These are phyloP conservation scores for Pseudorasbora parva DNA, from an alignment of 2,113 vertebrate species.

Conservation along the genomic window DNA sequence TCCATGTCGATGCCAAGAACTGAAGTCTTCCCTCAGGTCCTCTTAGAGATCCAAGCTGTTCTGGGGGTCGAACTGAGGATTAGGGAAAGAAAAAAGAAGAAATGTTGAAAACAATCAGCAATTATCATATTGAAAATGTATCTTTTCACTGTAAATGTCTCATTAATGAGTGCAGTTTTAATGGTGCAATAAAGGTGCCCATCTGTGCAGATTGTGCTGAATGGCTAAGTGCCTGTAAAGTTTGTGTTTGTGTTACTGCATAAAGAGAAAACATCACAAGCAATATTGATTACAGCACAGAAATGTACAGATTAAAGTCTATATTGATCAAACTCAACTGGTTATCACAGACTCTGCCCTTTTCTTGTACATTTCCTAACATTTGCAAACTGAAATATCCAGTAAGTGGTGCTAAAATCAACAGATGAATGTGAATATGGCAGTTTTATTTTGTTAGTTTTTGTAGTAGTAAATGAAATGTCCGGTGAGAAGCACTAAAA, in stretches of 20 bases:
- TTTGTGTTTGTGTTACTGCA: neutral
- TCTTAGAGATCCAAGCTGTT: conserved; percentile 7
- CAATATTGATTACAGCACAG: conserved; percentile 1
- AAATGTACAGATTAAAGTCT: neutral
- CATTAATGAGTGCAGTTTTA: conserved; percentile 12
- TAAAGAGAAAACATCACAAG: conserved; percentile 8
- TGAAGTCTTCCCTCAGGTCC: conserved; percentile 12
- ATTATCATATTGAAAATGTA: conserved; percentile 23
- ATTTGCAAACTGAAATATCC: too few species aligned
- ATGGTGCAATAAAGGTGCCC: neutral
- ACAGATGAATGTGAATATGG: too few species aligned
- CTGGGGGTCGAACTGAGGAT: neutral
- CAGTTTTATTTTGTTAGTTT: too few species aligned
- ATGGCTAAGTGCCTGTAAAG: neutral
- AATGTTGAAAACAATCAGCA: conserved; percentile 2
- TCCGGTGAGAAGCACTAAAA: too few species aligned
- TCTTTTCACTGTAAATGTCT: neutral
- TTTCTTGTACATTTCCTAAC: too few species aligned
- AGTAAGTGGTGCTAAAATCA: too few species aligned
- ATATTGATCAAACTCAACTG: neutral
- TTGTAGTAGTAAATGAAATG: too few species aligned
- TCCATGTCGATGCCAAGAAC: conserved; percentile 1
- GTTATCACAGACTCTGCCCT: neutral
- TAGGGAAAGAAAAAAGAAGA: neutral
- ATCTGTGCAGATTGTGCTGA: conserved; percentile 18